phyloP scores from a whole-genome alignment of 2,888 invertebrate species.

The Liposcelis brunnea region DNA sequence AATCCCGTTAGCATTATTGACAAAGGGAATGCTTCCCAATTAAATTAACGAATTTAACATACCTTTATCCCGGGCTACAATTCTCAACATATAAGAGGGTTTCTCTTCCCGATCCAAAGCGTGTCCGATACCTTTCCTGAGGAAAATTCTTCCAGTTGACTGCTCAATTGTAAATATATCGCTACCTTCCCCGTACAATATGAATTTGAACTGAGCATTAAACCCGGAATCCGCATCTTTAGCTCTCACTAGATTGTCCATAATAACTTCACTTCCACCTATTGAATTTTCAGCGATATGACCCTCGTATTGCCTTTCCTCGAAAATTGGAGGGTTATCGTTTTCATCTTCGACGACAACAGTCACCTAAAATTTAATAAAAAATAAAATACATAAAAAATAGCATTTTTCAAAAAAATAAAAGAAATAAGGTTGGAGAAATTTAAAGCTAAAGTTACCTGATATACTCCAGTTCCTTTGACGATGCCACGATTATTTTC shows the following conservation, averaged over 20 bases:
- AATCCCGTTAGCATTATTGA: no score
- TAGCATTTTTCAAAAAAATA: background rate
- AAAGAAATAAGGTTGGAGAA: background rate
- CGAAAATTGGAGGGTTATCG: constrained; percentile 71
- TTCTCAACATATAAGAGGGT: constrained; percentile 43
- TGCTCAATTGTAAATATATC: constrained; percentile 53
- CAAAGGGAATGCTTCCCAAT: background rate
- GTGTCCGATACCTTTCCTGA: constrained; percentile 30
- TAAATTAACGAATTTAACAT: constrained; percentile 13
- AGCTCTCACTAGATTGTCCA: constrained; percentile 49
- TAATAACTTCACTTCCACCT: constrained; percentile 47
- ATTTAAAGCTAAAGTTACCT: constrained; percentile 27
- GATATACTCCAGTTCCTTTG: constrained; percentile 57
- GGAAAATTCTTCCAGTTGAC: constrained; percentile 40
- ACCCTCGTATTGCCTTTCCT: constrained; percentile 51
- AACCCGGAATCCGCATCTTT: constrained; percentile 50
- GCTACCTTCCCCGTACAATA: constrained; percentile 55
- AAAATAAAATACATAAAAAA: constrained; percentile 7
- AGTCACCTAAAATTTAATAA: constrained; percentile 29
- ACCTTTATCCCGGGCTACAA: constrained; percentile 54
- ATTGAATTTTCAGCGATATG: constrained; percentile 60
- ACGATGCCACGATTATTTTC: constrained; percentile 52
- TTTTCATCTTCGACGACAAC: constrained; percentile 72
- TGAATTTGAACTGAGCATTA: constrained; percentile 50
- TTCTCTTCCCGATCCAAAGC: constrained; percentile 59